Evolutionary conservation across 2,797 vertebrate genomes (phyloP).

Genomic region (Florisuga fusca): DNA sequence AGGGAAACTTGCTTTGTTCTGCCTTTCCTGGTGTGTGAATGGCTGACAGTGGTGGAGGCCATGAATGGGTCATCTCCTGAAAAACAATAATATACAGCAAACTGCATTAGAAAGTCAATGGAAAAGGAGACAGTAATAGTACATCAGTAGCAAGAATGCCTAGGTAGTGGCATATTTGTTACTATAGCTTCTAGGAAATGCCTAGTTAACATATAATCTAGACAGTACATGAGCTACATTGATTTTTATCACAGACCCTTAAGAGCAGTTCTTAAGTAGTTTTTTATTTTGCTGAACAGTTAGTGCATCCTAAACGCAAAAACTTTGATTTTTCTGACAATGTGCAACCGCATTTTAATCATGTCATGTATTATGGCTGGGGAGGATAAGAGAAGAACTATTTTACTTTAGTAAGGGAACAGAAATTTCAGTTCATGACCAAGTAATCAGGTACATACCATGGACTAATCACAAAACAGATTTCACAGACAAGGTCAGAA

Average conservation of each 20-base stretch:
- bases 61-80: conserved; percentile 95
- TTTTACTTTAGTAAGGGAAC: background rate
- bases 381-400: background rate
- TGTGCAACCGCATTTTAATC: background rate
- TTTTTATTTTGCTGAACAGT: background rate
- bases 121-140: background rate
- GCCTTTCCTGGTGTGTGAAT: conserved; percentile 88
- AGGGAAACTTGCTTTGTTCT: conserved; percentile 86
- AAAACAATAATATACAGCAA: conserved; percentile 36
- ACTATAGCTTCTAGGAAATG: conserved; percentile 1
- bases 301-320: conserved; percentile 15
- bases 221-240: background rate
- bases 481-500: background rate
- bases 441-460: background rate
- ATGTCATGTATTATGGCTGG: background rate
- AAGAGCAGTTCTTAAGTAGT: background rate
- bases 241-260: conserved; percentile 12
- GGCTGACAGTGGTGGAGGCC: conserved; percentile 85
- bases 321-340: conserved; percentile 31
- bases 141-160: background rate
- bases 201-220: conserved; percentile 15
- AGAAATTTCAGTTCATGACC: conserved; percentile 1
- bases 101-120: conserved; percentile 11
- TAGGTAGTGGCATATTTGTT: background rate
- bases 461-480: background rate